Conservation (phyloP, 2,113 vertebrate species). For the Tricholaema leucomelas region DNA sequence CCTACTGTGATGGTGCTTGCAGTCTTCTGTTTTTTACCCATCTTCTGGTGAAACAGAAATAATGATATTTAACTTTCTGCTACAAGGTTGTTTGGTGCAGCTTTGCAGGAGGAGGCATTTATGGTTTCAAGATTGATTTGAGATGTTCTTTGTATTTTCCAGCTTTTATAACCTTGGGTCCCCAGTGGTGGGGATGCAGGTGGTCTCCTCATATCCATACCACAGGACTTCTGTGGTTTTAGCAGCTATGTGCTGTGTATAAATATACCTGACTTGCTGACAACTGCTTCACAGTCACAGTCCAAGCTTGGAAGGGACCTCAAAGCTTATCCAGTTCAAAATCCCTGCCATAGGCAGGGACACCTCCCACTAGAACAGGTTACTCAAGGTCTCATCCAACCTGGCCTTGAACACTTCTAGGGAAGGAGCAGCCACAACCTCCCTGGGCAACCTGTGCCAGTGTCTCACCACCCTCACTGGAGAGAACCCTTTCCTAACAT, state of each 20-base stretch:
- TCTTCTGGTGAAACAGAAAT: neutral
- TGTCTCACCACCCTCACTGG: no score
- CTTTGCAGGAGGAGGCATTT: neutral
- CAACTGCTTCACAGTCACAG: neutral
- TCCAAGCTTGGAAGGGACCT: no score
- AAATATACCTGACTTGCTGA: neutral
- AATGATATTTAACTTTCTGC: neutral
- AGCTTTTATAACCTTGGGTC: neutral
- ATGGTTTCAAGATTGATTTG: neutral
- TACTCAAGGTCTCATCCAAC: no score
- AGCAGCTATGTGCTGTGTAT: rapidly evolving
- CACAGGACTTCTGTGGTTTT: neutral
- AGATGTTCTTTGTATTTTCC: neutral
- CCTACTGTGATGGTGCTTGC: rapidly evolving
- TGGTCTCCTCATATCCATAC: neutral
- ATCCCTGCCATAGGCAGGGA: no score
- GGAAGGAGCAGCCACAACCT: no score
- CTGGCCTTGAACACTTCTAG: no score
- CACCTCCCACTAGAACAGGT: no score
- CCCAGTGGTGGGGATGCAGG: neutral
- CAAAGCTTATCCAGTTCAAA: no score
- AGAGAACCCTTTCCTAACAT: no score
- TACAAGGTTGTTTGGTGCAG: neutral
- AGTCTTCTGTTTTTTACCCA: neutral
- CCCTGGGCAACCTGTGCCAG: no score